Base-by-base conservation (phyloP, 2,888 invertebrate species). In the Melinaea marsaeus region DNA sequence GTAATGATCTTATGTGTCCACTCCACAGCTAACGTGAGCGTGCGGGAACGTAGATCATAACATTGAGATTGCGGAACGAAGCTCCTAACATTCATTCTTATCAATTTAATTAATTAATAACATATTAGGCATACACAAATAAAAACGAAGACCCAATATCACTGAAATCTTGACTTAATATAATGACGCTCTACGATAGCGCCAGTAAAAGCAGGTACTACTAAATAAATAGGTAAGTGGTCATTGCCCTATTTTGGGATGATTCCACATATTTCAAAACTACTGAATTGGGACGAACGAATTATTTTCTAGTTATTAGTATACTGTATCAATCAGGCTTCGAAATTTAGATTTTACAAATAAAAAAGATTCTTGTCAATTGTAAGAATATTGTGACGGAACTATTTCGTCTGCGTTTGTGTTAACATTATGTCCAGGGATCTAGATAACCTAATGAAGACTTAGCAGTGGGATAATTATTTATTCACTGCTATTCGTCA, bases 221-320 rank as follows among this genome's bases (percentile, higher is more conserved):
- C 51, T 32, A 22, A 51, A 51, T 32, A 22, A 51, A 51, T 51
- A 51, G 66, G 66, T 66, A 66, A 66, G 66, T 66, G 66, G 63
- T 66, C 63, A 58, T 56, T 45, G 4, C 45, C 47, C 63, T 35
- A 58, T 37, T 57, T 46, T 51, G 57, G 63, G 66, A 66, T 63
- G 58, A 66, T 60, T 58, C 42, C 13, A 47, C 51, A 46, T 32
- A 13, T 35, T 11, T 58, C 45, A 62, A 58, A 48, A 55, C 62
- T 55, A 65, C 62, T 60, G 63, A 63, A 66, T 48, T 57, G 57
- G 45, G 42, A 42, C 2, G 51, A 35, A 22, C 47, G 13, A 37
- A 11, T 42, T 1, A 42, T 42, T 42, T 11, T 42, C 9, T 9
- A 42, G 1, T 42, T 42, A 9, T 42, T 42, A 9, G 6, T 42